phyloP scores from a whole-genome alignment of 64 coral and sea anemone species.

The Acropora tenuis region DNA sequence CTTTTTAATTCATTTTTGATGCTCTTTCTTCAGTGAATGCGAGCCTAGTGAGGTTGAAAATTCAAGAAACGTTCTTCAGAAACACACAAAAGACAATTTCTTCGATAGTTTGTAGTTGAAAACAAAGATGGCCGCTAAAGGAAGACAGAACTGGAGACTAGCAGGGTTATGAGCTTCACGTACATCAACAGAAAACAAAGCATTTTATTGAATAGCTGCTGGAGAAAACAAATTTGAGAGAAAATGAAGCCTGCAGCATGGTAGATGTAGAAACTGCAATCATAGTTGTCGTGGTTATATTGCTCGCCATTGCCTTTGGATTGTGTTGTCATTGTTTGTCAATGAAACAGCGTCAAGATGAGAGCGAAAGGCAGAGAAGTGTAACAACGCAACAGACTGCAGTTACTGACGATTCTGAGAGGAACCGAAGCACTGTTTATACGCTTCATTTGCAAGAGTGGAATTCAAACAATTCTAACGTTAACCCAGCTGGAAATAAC shows the following conservation, averaged over 20 bases:
- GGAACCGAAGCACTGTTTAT: not conserved
- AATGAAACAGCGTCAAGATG: not conserved
- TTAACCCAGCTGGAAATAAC: not conserved
- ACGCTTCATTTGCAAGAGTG: not conserved
- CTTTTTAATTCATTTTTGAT: not conserved
- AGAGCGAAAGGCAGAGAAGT: not conserved
- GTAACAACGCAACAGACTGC: not conserved
- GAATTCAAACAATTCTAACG: not conserved
- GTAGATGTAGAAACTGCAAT: not conserved
- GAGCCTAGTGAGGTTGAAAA: too few species aligned
- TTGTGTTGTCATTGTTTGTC: slow-evolving; percentile 1
- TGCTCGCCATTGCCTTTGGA: not conserved
- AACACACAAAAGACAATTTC: not conserved
- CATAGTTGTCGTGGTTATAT: not conserved
- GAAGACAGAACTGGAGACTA: too few species aligned
- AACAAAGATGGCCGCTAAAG: not conserved
- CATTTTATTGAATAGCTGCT: not conserved
- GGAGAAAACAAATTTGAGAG: not conserved
- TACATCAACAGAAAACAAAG: not conserved
- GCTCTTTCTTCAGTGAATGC: not conserved
- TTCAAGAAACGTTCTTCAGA: not conserved
- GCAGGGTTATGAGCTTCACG: too few species aligned
- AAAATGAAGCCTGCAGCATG: not conserved
- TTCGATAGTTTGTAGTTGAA: not conserved
- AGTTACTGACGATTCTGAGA: not conserved